A percentile compares a stretch with the other conserved stretches of the same genome.
Evolutionary conservation across 2,113 vertebrate genomes (phyloP).

Genomic region (Pycnonotus jocosus): DNA sequence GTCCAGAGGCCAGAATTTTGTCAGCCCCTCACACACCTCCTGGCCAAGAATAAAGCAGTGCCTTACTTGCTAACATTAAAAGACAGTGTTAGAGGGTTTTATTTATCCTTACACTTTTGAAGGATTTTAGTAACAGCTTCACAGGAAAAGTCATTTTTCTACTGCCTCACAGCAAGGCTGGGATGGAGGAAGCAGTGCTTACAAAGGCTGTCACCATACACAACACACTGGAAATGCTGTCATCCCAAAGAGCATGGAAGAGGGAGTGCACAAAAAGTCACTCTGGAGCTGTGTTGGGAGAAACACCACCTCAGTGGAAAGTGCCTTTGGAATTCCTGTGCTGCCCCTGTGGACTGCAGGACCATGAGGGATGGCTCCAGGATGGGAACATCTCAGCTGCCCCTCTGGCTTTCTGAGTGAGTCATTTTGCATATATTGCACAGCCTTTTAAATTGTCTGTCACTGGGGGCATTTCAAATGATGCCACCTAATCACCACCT

Average conservation of each 20-base stretch:
- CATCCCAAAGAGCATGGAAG: background rate
- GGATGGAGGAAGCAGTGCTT: background rate
- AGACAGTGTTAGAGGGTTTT: background rate
- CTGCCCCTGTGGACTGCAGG: background rate
- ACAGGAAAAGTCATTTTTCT: background rate
- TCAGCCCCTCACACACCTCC: background rate
- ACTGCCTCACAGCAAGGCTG: background rate
- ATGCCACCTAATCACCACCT: background rate
- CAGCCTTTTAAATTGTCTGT: background rate
- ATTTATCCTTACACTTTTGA: background rate
- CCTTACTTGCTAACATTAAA: background rate
- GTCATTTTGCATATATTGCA: rapidly evolving
- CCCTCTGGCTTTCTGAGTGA: background rate
- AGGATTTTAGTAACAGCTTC: background rate
- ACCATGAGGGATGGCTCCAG: background rate
- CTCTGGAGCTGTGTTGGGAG: background rate
- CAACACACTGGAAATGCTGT: background rate
- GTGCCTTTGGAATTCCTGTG: background rate
- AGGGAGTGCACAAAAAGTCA: background rate
- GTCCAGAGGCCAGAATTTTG: background rate
- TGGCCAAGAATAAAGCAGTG: background rate
- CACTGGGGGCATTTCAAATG: background rate
- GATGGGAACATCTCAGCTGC: background rate
- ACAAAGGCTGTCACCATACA: background rate
- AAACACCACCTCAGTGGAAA: background rate